These are phyloP conservation scores for Acholoe squamosa DNA, from an alignment of 2,888 invertebrate genomes.

Conservation along the genomic window DNA sequence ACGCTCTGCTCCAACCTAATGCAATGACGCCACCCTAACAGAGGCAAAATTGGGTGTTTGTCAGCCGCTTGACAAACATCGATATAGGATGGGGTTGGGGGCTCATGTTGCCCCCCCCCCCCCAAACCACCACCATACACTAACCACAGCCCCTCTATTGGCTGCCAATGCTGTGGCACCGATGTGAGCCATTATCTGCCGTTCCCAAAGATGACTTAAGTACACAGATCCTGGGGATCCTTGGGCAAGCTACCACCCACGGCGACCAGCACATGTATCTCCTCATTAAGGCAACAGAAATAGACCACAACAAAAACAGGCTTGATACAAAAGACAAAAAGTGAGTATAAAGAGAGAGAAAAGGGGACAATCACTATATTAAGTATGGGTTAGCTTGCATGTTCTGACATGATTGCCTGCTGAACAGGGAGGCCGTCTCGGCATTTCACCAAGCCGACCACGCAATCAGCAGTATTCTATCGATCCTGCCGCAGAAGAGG, in stretches of 20 bases:
- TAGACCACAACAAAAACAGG: background rate
- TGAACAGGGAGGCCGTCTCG: background rate
- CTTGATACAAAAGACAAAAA: too few species aligned
- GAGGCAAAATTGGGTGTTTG: background rate
- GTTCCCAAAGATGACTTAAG: conserved; percentile 3
- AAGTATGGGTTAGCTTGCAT: conserved; percentile 14
- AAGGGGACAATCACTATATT: background rate
- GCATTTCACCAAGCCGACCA: background rate
- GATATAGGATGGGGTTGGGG: background rate
- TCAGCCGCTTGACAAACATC: conserved; percentile 20
- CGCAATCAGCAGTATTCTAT: conserved; percentile 39
- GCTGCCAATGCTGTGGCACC: too few species aligned
- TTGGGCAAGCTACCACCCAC: background rate
- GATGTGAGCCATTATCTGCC: background rate
- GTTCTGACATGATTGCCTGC: conserved; percentile 13
- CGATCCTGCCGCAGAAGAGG: background rate
- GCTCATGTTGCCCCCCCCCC: too few species aligned
- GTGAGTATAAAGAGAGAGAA: too few species aligned
- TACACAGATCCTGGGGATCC: background rate
- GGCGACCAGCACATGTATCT: background rate
- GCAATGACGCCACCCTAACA: background rate
- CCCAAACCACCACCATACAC: too few species aligned
- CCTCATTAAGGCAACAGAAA: background rate
- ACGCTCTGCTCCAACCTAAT: background rate
- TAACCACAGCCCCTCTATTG: too few species aligned